Conservation (phyloP, 2,888 invertebrate species). For the Anoplius nigerrimus region DNA sequence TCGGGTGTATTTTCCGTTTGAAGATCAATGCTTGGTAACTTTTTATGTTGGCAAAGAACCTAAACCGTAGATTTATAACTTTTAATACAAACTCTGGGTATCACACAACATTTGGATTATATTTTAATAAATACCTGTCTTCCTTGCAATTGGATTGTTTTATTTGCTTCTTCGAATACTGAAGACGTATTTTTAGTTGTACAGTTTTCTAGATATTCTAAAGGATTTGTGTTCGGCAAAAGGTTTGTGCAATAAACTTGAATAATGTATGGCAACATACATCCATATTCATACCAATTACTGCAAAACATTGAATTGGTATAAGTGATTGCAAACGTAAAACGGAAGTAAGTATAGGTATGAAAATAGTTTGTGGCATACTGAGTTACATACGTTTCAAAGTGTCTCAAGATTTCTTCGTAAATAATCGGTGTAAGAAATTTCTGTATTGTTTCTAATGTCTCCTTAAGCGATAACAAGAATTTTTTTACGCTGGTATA, state of each 20-base stretch:
- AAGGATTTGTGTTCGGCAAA: conserved; percentile 15
- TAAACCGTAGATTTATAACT: conserved; percentile 30
- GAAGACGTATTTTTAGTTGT: conserved; percentile 7
- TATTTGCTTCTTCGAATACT: conserved; percentile 7
- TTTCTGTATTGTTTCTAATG: conserved; percentile 58
- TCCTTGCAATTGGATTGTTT: conserved; percentile 39
- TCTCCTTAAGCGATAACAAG: conserved; percentile 60
- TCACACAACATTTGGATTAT: too few species aligned
- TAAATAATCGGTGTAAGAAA: conserved; percentile 28
- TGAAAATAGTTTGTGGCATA: conserved; percentile 3
- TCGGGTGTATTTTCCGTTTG: conserved; percentile 3
- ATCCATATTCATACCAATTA: conserved; percentile 41
- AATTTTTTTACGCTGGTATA: conserved; percentile 63
- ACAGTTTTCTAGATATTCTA: conserved; percentile 36
- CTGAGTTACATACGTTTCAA: conserved; percentile 27
- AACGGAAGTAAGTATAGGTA: not conserved
- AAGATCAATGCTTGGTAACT: not conserved
- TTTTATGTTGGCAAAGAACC: conserved; percentile 50
- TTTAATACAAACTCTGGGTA: conserved; percentile 2
- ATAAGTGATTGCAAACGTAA: not conserved
- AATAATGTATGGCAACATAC: conserved; percentile 51
- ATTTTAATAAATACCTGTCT: conserved; percentile 45
- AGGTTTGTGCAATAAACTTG: conserved; percentile 48
- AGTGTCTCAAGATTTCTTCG: too few species aligned
- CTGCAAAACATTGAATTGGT: conserved; percentile 21